phyloP scores from a whole-genome alignment of 2,888 invertebrate species.

The Geophilus truncorum region DNA sequence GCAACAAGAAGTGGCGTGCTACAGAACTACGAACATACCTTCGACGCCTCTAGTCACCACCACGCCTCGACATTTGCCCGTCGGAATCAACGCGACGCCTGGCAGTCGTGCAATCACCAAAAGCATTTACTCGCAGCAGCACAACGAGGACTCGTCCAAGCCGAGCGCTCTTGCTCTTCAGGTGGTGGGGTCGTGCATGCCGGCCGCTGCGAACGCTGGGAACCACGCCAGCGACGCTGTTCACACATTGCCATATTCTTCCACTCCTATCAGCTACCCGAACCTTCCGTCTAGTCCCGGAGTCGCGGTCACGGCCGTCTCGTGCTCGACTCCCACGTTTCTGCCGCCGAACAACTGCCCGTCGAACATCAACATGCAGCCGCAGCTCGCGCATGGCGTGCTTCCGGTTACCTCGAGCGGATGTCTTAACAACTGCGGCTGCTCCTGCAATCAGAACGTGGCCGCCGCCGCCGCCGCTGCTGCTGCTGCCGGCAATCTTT shows the following conservation, averaged over 20 bases:
- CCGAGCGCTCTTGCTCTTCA: neutral
- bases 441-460: slow-evolving; percentile 4
- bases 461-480: neutral
- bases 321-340: slow-evolving; percentile 34
- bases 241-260: slow-evolving; percentile 6
- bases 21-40: neutral
- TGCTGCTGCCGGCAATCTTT: neutral
- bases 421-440: neutral
- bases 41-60: neutral
- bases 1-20: neutral
- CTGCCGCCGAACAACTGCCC: slow-evolving; percentile 26
- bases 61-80: neutral
- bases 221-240: neutral
- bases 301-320: slow-evolving; percentile 35
- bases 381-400: neutral
- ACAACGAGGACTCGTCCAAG: neutral
- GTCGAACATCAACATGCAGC: neutral
- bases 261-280: slow-evolving; percentile 21
- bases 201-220: too few species aligned
- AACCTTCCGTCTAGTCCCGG: slow-evolving; percentile 34
- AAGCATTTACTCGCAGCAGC: neutral
- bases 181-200: neutral
- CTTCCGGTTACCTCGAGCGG: neutral
- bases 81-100: neutral
- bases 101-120: neutral